Percentiles rank a stretch among this genome's conserved stretches.
Conservation (phyloP, 2,113 vertebrate species). For the Manacus vitellinus region DNA sequence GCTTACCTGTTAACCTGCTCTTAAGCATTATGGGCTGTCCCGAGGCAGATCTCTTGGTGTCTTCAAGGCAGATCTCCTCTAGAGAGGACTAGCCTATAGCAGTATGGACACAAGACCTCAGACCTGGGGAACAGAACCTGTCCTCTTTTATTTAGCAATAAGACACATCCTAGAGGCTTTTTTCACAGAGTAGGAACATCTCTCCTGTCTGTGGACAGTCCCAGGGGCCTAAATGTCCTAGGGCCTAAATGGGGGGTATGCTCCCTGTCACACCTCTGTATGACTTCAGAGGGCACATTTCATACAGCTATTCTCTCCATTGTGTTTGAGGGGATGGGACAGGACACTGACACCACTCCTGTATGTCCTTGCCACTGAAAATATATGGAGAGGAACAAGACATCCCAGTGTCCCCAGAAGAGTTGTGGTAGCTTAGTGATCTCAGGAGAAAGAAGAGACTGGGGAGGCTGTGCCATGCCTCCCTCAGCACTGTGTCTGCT, state of each 20-base stretch:
- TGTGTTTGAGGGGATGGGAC: rapidly evolving
- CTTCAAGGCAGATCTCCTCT: not conserved
- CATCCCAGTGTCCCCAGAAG: not conserved
- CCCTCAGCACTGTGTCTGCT: not conserved
- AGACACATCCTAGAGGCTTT: not conserved
- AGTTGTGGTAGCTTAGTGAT: not conserved
- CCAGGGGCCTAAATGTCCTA: too few species aligned
- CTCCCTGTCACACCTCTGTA: not conserved
- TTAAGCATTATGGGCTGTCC: not conserved
- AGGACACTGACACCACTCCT: not conserved
- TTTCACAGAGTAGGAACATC: not conserved
- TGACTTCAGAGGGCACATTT: not conserved
- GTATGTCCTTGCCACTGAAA: not conserved
- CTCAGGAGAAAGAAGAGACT: not conserved
- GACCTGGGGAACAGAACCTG: not conserved
- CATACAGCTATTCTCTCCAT: not conserved
- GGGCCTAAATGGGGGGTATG: not conserved
- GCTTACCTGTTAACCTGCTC: not conserved
- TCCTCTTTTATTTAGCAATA: not conserved
- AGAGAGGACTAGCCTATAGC: not conserved
- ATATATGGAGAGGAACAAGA: not conserved
- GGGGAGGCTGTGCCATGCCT: not conserved
- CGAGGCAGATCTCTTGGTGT: not conserved
- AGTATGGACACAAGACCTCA: not conserved
- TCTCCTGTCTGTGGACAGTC: not conserved